A percentile compares a stretch with the other conserved stretches of the same genome.
Evolutionary conservation across 1,140 invertebrate genomes (phyloP).

Genomic region (Geopemphigus sp.): DNA sequence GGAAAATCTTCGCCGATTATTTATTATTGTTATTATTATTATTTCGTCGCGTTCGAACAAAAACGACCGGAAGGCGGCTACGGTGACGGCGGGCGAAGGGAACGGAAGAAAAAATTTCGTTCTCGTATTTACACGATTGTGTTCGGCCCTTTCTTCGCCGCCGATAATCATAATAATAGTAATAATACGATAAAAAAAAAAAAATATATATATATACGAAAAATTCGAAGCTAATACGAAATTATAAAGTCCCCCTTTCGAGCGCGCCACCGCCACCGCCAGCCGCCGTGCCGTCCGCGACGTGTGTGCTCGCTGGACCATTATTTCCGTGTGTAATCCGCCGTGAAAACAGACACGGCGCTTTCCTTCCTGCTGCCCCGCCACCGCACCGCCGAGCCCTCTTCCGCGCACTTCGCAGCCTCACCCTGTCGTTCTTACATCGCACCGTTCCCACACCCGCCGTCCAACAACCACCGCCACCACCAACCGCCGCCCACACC

Average conservation of each 20-base stretch:
- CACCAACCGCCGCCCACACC: too few relatives aligned
- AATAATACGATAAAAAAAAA: slow-evolving; percentile 32
- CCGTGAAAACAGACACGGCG: slow-evolving; percentile 49
- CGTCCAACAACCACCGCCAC: too few relatives aligned
- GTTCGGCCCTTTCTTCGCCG: slow-evolving; percentile 38
- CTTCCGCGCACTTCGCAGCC: neutral
- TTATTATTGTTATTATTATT: slow-evolving; percentile 14
- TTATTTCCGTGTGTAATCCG: slow-evolving; percentile 50
- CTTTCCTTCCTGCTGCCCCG: slow-evolving; percentile 44
- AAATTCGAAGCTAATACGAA: slow-evolving; percentile 49
- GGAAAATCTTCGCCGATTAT: slow-evolving; percentile 31
- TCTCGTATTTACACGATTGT: slow-evolving; percentile 29
- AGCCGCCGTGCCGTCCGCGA: neutral
- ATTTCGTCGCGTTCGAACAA: slow-evolving; percentile 8
- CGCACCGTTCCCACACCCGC: neutral
- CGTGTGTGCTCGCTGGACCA: slow-evolving; percentile 49
- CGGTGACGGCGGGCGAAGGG: neutral
- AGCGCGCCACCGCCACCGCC: neutral
- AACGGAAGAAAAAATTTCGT: neutral
- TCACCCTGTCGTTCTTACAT: too few relatives aligned
- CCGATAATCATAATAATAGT: slow-evolving; percentile 39
- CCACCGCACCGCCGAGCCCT: neutral
- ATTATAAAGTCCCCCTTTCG: slow-evolving; percentile 47
- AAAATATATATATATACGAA: too few relatives aligned
- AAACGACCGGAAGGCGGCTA: slow-evolving; percentile 27